Percentiles rank a stretch among this genome's conserved stretches.
Conservation (phyloP, 2,113 vertebrate species). For the Noturus placidus region DNA sequence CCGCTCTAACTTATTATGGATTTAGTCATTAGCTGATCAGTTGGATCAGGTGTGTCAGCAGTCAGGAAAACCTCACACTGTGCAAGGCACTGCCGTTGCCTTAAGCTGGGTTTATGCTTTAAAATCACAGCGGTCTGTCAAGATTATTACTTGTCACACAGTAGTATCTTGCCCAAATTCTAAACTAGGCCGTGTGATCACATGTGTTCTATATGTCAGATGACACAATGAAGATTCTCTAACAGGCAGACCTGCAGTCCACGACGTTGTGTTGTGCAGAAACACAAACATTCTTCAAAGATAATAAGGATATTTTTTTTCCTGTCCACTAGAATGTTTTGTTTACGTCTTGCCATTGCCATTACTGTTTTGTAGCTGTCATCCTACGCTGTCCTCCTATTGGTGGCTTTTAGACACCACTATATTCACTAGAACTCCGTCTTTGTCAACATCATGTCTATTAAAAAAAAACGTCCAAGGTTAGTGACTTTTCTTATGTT, state of each 20-base stretch:
- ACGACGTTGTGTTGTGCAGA: not conserved
- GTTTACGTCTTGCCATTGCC: not conserved
- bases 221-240: not conserved
- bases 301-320: not conserved
- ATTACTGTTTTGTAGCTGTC: not conserved
- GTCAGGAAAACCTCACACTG: not conserved
- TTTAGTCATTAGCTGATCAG: not conserved
- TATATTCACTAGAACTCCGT: not conserved
- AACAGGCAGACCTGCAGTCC: not conserved
- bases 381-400: not conserved
- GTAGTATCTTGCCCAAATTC: not conserved
- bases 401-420: not conserved
- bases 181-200: too few relatives aligned
- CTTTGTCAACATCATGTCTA: not conserved
- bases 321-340: not conserved
- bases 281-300: not conserved
- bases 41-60: conserved; percentile 8
- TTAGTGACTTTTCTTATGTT: not conserved
- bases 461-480: not conserved
- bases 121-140: not conserved
- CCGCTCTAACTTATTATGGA: not conserved
- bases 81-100: not conserved
- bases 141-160: not conserved
- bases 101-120: conserved; percentile 12
- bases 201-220: too few relatives aligned